Percentiles rank a stretch among this genome's conserved stretches.
These are phyloP conservation scores for Subacronicta megacephala DNA, from an alignment of 2,888 invertebrate genomes.

Conservation along the genomic window DNA sequence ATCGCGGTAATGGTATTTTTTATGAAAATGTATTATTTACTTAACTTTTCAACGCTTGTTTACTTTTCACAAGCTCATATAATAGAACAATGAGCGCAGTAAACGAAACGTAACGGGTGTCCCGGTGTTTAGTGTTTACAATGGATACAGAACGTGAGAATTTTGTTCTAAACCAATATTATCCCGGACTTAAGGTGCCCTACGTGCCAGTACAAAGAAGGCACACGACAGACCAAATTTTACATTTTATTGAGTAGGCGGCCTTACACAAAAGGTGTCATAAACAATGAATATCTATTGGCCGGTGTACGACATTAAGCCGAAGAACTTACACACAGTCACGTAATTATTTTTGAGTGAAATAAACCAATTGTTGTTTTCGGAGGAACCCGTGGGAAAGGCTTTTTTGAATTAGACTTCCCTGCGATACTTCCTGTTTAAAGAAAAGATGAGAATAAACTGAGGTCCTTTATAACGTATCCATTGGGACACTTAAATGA, in stretches of 20 bases:
- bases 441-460: slow-evolving; percentile 29
- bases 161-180: slow-evolving; percentile 78
- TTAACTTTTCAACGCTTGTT: slow-evolving; percentile 72
- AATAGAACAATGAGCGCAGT: slow-evolving; percentile 82
- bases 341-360: slow-evolving; percentile 83
- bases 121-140: slow-evolving; percentile 80
- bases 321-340: slow-evolving; percentile 81
- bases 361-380: slow-evolving; percentile 81
- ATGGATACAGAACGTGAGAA: slow-evolving; percentile 86
- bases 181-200: slow-evolving; percentile 69
- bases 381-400: slow-evolving; percentile 80
- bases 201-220: slow-evolving; percentile 82
- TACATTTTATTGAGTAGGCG: slow-evolving; percentile 79
- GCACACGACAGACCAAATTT: slow-evolving; percentile 72
- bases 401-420: slow-evolving; percentile 61
- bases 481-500: not conserved
- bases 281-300: slow-evolving; percentile 79
- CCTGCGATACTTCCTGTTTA: slow-evolving; percentile 70
- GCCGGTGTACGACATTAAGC: slow-evolving; percentile 76
- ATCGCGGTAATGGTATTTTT: slow-evolving; percentile 9
- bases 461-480: slow-evolving; percentile 1
- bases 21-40: slow-evolving; percentile 66
- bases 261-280: slow-evolving; percentile 78
- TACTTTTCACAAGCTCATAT: slow-evolving; percentile 81
- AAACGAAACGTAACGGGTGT: slow-evolving; percentile 83